These are phyloP conservation scores for Calyptommatus sinebrachiatus DNA, from an alignment of 2,113 vertebrate genomes.

Conservation along the genomic window DNA sequence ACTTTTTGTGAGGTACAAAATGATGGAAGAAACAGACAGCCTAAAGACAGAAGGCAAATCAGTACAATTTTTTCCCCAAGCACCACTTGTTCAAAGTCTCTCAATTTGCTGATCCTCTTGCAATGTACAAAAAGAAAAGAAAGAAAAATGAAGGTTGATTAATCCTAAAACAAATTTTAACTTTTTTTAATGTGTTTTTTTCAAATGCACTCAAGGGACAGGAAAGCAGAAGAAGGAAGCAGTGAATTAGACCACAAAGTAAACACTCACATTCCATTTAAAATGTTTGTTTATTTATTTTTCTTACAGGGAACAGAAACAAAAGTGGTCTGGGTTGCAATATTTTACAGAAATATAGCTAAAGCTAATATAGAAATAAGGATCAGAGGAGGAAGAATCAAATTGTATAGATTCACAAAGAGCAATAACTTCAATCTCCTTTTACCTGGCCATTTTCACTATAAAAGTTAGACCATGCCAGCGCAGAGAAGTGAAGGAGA, in stretches of 20 bases:
- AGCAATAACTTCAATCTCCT: background rate
- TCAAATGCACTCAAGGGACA: background rate
- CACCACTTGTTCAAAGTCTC: background rate
- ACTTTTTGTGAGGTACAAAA: background rate
- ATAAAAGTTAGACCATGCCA: too few relatives aligned
- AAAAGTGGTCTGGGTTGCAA: background rate
- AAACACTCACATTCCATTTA: background rate
- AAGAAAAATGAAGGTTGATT: background rate
- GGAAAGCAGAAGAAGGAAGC: slow-evolving; percentile 3
- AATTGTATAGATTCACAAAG: background rate
- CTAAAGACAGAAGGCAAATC: background rate
- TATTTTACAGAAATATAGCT: background rate
- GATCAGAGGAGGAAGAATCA: background rate
- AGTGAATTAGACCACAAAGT: background rate
- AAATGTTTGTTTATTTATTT: background rate
- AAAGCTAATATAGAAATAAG: background rate
- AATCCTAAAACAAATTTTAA: background rate
- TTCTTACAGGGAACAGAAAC: background rate
- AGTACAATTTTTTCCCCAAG: background rate
- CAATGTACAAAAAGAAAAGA: background rate
- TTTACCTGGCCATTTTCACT: background rate
- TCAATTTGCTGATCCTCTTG: background rate
- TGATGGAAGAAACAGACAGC: background rate
- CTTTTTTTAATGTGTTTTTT: background rate
- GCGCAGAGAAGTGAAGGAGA: too few relatives aligned